Conservation (phyloP, 1,140 invertebrate species). For the Parapsyche elsis region DNA sequence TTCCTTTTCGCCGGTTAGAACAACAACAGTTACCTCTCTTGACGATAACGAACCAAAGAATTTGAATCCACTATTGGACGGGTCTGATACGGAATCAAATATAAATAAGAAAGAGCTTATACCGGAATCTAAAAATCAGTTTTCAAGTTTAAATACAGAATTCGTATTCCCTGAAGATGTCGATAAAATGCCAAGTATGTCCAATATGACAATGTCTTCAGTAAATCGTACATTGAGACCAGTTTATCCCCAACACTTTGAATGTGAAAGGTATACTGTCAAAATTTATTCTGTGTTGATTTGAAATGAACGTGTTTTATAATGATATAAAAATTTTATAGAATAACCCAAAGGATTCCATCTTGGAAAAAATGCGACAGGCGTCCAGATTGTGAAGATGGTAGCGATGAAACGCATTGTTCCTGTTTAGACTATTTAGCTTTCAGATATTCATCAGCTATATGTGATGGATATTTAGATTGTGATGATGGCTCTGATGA, state of each 20-base stretch:
- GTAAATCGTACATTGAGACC: not conserved
- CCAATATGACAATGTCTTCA: not conserved
- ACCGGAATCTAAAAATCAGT: not conserved
- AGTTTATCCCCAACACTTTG: conserved; percentile 1
- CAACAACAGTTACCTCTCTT: not conserved
- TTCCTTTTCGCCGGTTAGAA: not conserved
- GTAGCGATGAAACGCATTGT: conserved; percentile 81
- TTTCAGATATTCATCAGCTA: conserved; percentile 65
- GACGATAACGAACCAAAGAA: not conserved
- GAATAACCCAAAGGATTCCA: conserved; percentile 74
- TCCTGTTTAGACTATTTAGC: conserved; percentile 76
- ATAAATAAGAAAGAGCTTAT: conserved; percentile 26
- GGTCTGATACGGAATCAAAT: not conserved
- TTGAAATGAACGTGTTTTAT: not conserved
- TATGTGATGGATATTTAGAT: conserved; percentile 84
- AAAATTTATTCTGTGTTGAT: not conserved
- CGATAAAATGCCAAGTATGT: not conserved
- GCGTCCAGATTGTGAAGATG: conserved; percentile 82
- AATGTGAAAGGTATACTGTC: conserved; percentile 47
- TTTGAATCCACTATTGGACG: conserved; percentile 12
- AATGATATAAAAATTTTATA: conserved; percentile 60
- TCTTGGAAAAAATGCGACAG: conserved; percentile 74
- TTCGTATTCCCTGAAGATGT: conserved; percentile 9
- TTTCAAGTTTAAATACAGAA: not conserved
- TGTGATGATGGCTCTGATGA: conserved; percentile 83